Percentiles rank a stretch among this genome's conserved stretches.
Evolutionary conservation across 2,797 vertebrate species (phyloP).

Genomic region (Tangara arthus): DNA sequence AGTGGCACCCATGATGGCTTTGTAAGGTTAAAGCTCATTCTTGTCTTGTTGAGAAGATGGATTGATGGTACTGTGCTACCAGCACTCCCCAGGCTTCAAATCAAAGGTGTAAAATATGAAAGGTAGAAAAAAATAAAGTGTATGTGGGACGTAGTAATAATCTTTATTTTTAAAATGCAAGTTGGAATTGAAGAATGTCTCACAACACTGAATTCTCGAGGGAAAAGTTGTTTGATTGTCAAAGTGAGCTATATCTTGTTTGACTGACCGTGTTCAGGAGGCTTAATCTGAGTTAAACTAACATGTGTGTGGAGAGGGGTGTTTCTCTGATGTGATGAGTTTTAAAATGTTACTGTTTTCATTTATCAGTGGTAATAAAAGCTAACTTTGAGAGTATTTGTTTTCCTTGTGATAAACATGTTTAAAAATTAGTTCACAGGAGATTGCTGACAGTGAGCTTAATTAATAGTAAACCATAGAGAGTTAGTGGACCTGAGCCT

Average conservation of each 20-base stretch:
- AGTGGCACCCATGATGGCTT: background rate
- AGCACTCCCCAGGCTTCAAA: background rate
- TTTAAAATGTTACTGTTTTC: background rate
- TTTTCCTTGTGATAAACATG: background rate
- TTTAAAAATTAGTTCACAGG: background rate
- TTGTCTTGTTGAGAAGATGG: background rate
- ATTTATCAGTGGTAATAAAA: background rate
- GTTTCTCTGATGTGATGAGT: background rate
- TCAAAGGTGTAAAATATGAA: background rate
- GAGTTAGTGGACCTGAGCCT: background rate
- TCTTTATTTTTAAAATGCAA: background rate
- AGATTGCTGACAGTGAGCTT: fast-evolving
- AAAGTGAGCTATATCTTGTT: background rate
- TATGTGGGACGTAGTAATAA: fast-evolving
- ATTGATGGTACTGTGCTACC: background rate
- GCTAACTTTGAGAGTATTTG: background rate
- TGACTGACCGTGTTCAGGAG: background rate
- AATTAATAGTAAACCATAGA: background rate
- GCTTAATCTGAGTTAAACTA: background rate
- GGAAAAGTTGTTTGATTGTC: background rate
- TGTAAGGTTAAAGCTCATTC: background rate
- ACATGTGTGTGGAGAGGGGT: background rate
- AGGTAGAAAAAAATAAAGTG: background rate
- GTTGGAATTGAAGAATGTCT: background rate
- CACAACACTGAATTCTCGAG: background rate